Base-by-base conservation (phyloP, 2,888 invertebrate genomes). In the Polymixis lichenea region DNA sequence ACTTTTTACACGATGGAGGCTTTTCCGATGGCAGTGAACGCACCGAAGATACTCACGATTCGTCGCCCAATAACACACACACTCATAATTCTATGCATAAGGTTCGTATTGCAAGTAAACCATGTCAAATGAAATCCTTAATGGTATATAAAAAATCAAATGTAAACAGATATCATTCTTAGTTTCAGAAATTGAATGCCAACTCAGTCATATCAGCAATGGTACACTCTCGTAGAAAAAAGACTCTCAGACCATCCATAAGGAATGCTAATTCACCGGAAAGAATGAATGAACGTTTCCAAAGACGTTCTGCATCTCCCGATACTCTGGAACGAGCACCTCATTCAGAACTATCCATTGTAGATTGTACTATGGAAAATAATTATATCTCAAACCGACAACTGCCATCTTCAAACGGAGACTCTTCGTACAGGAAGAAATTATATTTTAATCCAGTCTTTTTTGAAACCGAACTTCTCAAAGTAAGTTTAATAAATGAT, bases 381-480 rank as follows among this genome's bases (percentile, higher is more conserved):
- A 91, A 93, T 83, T 85, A 88, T 64, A 84, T 87, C 15, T 82
- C 88, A 38, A 89, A 89, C 66, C 90, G 92, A 75, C 75, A 93
- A 95, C 82, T 92, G 32, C 83, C 93, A 95, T 78, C 95, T 91
- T 91, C 93, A 46, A 92, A 93, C 82, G 94, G 94, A 32, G 95
- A 95, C 78, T 92, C 93, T 65, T 91, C 91, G 0, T 97, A 97
- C 13, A 97, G 98, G 77, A 97, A 98, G 88, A 98, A 98, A 90
- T 95, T 99, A 7, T 98, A 98, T 91, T 99, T 99, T 90, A 99
- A 98, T 94, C 98, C 98, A 0, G 98, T 98, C 1, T 99, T 98
- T 93, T 98, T 99, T 90, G 99, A 99, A 93, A 98, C 98, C 1
- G 98, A 98, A 91, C 95, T 98, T 81, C 95, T 99, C 71, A 97